Evolutionary conservation across 2,797 vertebrate species (phyloP).

Genomic region (Rhinoraja longicauda): DNA sequence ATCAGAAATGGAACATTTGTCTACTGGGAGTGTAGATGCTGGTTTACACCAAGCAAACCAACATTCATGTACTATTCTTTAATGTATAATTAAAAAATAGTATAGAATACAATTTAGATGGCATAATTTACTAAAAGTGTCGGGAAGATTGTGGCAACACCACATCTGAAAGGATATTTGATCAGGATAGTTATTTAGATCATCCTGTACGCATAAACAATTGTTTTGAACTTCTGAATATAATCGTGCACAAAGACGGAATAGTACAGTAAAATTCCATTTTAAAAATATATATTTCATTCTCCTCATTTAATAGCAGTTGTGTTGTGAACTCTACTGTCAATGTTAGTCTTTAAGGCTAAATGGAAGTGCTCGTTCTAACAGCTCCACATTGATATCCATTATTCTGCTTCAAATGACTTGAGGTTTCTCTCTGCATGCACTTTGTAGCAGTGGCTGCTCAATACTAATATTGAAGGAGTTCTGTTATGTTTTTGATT

Average conservation of each 20-base stretch:
- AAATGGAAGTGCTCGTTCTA: neutral
- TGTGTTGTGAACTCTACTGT: neutral
- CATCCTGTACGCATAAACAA: neutral
- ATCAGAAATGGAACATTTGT: neutral
- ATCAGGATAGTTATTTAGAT: neutral
- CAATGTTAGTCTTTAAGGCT: neutral
- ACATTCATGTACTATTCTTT: neutral
- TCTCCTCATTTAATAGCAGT: neutral
- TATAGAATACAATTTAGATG: neutral
- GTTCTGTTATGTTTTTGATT: neutral
- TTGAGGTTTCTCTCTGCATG: neutral
- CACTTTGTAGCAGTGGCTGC: neutral
- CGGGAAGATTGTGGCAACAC: neutral
- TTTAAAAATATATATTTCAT: neutral
- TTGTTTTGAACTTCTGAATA: neutral
- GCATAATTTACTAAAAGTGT: neutral
- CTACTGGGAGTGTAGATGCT: too few relatives aligned
- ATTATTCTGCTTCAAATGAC: neutral
- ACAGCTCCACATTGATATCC: neutral
- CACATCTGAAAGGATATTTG: neutral
- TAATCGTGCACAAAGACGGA: neutral
- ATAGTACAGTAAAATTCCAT: neutral
- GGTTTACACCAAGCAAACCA: too few relatives aligned
- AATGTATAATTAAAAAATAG: neutral
- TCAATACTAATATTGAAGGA: neutral